A percentile compares a stretch with the other conserved stretches of the same genome.
These are phyloP conservation scores for Catostomus latipinnis DNA, from an alignment of 2,797 vertebrate genomes.

Conservation along the genomic window DNA sequence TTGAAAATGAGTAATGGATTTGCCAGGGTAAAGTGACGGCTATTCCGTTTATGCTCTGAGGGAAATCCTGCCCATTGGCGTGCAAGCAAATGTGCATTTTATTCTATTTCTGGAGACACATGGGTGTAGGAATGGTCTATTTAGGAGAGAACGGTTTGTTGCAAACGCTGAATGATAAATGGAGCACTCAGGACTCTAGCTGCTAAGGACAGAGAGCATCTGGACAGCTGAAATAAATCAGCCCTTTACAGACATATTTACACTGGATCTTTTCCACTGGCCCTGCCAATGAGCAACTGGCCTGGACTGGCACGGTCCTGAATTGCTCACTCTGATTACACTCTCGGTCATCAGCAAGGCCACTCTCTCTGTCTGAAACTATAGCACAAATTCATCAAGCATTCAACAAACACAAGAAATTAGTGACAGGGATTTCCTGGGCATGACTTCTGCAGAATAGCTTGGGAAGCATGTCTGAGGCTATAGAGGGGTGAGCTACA, in stretches of 20 bases:
- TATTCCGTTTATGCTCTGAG: background rate
- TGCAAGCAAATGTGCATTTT: slow-evolving; percentile 2
- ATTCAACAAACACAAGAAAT: background rate
- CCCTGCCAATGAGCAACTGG: background rate
- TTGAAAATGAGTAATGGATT: slow-evolving; percentile 15
- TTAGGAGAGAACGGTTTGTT: background rate
- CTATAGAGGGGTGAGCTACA: background rate
- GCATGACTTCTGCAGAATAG: background rate
- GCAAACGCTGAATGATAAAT: slow-evolving; percentile 29
- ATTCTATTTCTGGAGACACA: slow-evolving; percentile 7
- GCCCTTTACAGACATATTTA: slow-evolving; percentile 36
- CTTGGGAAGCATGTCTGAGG: background rate
- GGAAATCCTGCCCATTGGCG: background rate
- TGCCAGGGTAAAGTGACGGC: slow-evolving; percentile 1
- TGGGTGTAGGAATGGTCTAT: slow-evolving; percentile 5
- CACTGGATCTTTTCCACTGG: slow-evolving; percentile 30
- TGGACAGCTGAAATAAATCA: slow-evolving; percentile 43
- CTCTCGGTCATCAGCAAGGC: background rate
- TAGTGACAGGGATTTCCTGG: slow-evolving; percentile 11
- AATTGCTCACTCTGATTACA: background rate
- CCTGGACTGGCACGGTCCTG: slow-evolving; percentile 4
- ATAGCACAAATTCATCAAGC: slow-evolving; percentile 27
- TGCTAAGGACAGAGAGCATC: slow-evolving; percentile 38
- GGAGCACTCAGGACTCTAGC: slow-evolving; percentile 30
- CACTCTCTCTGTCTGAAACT: slow-evolving; percentile 9